phyloP scores from a whole-genome alignment of 2,797 vertebrate species.

The Labroides dimidiatus region DNA sequence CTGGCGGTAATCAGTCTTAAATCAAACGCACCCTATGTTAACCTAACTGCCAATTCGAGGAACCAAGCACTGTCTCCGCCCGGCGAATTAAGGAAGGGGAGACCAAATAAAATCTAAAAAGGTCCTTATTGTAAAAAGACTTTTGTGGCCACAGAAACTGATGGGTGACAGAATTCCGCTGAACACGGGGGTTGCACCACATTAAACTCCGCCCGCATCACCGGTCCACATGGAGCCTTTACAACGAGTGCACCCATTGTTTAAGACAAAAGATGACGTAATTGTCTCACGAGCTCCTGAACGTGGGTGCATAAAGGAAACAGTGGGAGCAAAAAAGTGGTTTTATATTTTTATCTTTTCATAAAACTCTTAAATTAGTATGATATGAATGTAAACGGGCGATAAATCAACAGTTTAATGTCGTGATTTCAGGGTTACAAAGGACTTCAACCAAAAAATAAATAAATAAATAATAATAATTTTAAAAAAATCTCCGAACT shows the following conservation, averaged over 20 bases:
- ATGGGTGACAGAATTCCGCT: background rate
- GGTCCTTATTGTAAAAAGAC: no score
- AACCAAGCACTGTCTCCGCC: background rate
- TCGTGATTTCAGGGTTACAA: no score
- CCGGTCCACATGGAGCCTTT: rapidly evolving
- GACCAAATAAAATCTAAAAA: no score
- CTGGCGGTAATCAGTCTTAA: background rate
- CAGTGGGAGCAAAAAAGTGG: background rate
- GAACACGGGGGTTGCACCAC: constrained; percentile 4
- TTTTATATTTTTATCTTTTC: no score
- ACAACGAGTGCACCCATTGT: constrained; percentile 50
- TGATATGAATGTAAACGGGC: no score
- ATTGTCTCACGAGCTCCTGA: constrained; percentile 15
- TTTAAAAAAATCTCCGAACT: no score
- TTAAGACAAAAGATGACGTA: constrained; percentile 69
- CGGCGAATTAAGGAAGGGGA: background rate
- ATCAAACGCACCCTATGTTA: constrained; percentile 16
- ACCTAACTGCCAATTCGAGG: rapidly evolving
- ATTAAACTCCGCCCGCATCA: constrained; percentile 28
- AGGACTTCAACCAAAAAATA: background rate
- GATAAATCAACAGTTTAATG: no score
- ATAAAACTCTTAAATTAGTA: no score
- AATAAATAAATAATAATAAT: no score
- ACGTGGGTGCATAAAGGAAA: background rate
- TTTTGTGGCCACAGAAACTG: background rate